A percentile compares a stretch with the other conserved stretches of the same genome.
These are phyloP conservation scores for Cochlearius cochlearius DNA, from an alignment of 2,113 vertebrate species.

Conservation along the genomic window DNA sequence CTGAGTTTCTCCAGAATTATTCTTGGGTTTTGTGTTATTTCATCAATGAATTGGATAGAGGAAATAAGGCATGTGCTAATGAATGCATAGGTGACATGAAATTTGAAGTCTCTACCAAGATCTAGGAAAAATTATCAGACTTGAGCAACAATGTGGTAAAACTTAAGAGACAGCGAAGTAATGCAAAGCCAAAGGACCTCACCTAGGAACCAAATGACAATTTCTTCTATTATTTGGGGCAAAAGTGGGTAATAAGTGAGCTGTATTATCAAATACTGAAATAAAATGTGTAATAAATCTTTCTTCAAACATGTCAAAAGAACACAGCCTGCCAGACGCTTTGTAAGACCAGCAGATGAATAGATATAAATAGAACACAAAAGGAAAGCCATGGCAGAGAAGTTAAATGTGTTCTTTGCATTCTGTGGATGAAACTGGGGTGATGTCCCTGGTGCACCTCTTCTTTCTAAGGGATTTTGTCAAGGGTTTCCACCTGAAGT, in stretches of 20 bases:
- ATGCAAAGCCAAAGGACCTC: background rate
- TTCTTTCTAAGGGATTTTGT: background rate
- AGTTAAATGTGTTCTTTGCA: background rate
- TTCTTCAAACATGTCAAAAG: background rate
- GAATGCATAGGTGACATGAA: background rate
- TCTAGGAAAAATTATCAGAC: background rate
- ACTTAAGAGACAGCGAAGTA: background rate
- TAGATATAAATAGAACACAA: background rate
- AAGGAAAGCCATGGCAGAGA: background rate
- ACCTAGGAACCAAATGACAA: background rate
- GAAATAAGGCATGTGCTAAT: background rate
- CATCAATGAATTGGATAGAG: background rate
- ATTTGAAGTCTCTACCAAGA: background rate
- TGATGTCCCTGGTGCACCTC: rapidly evolving
- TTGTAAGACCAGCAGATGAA: background rate
- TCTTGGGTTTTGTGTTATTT: background rate
- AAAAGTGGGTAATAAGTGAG: background rate
- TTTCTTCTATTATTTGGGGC: background rate
- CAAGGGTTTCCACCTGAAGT: background rate
- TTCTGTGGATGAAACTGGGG: background rate
- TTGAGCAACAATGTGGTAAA: background rate
- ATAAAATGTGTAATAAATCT: background rate
- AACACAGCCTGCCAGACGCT: background rate
- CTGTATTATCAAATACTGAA: background rate
- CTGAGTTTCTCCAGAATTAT: background rate